Conservation (phyloP, 2,113 vertebrate genomes). For the Corapipo altera region DNA sequence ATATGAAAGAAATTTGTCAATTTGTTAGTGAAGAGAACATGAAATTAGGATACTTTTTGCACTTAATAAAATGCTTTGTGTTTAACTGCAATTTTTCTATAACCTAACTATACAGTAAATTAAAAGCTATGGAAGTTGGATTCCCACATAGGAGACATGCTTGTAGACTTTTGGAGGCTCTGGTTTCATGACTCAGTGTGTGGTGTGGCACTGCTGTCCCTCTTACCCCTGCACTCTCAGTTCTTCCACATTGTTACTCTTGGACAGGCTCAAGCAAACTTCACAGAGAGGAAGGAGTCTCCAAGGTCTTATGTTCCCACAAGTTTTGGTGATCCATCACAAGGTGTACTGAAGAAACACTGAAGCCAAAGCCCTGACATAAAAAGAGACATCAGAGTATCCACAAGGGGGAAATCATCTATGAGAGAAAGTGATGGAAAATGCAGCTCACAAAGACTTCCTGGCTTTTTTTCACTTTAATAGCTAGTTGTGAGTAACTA, state of each 20-base stretch:
- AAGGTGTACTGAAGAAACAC: not conserved
- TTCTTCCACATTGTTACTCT: not conserved
- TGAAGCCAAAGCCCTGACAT: not conserved
- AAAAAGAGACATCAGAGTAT: not conserved
- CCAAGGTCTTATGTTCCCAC: not conserved
- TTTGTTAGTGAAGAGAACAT: not conserved
- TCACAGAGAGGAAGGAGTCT: not conserved
- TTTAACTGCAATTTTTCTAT: not conserved
- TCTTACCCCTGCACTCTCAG: not conserved
- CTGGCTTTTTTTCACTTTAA: not conserved
- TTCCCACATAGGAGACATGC: not conserved
- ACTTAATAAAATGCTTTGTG: not conserved
- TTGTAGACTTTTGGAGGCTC: not conserved
- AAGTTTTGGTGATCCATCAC: not conserved
- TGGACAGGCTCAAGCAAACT: not conserved
- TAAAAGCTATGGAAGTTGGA: not conserved
- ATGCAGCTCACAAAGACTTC: not conserved
- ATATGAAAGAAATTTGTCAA: not conserved
- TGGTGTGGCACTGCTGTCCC: not conserved
- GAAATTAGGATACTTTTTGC: not conserved
- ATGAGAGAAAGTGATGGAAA: not conserved
- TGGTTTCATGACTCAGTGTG: not conserved
- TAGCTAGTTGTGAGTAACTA: not conserved
- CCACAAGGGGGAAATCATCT: not conserved
- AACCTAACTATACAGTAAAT: not conserved